Base-by-base conservation (phyloP, 2,888 invertebrate species). In the Anaspis maculata region DNA sequence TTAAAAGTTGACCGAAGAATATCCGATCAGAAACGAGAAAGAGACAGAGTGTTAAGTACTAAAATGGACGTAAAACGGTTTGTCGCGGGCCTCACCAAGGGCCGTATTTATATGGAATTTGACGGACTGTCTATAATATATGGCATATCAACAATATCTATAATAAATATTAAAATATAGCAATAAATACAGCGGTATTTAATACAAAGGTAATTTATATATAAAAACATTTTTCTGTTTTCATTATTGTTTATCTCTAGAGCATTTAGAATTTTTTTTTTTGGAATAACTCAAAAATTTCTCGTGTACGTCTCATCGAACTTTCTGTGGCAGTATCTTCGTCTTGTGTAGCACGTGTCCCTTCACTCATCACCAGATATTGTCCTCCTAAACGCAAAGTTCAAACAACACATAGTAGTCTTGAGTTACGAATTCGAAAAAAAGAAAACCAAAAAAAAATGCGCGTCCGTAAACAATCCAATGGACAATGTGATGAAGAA, bases 341-440 rank as follows among this genome's bases (percentile, higher is more conserved):
- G n/a, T n/a, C n/a, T n/a, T n/a, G n/a, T n/a, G n/a, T n/a, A n/a
- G n/a, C n/a, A n/a, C n/a, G n/a, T n/a, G n/a, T n/a, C n/a, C n/a
- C n/a, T n/a, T n/a, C n/a, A n/a, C n/a, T n/a, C n/a, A 45, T 55
- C 57, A 58, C 55, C 56, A 57, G 48, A 54, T 57, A 55, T 56
- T 55, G 56, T 60, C 61, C 58, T 57, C 57, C 59, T 59, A 56
- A 55, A 52, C 47, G 43, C n/a, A n/a, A n/a, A n/a, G n/a, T n/a
- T n/a, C n/a, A n/a, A n/a, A n/a, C n/a, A n/a, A 50, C 39, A 40
- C 24, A 7, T 34, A 22, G n/a, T 29, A 14, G 13, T 31, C 25
- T 39, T 21, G 22, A 23, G 23, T 32, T n/a, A n/a, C n/a, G n/a
- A n/a, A n/a, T n/a, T n/a, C n/a, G 19, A 10, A 32, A 19, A 19